A percentile compares a stretch with the other conserved stretches of the same genome.
phyloP scores from a whole-genome alignment of 2,797 vertebrate species.

The Austrolebias charrua region DNA sequence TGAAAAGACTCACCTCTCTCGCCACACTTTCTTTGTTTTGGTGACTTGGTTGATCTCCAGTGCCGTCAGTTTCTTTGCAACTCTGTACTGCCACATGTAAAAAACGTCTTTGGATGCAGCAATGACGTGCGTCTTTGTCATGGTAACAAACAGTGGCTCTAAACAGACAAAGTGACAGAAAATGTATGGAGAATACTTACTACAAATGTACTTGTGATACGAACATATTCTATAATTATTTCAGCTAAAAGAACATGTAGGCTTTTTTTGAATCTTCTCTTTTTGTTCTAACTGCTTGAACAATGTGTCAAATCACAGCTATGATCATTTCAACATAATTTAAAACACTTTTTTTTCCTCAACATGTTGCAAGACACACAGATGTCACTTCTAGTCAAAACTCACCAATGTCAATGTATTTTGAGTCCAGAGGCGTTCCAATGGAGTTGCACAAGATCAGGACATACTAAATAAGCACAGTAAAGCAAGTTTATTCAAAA shows the following conservation, averaged over 20 bases:
- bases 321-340: conserved; percentile 11
- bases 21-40: conserved; percentile 89
- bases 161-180: conserved; percentile 12
- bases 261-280: no score
- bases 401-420: conserved; percentile 97
- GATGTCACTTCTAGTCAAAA: conserved; percentile 1
- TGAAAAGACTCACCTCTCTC: conserved; percentile 86
- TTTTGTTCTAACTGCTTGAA: conserved; percentile 11
- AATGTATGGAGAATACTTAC: no score
- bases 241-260: not conserved
- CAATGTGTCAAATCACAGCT: conserved; percentile 19
- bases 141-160: conserved; percentile 94
- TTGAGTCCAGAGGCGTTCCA: conserved; percentile 95
- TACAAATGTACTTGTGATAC: no score
- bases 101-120: conserved; percentile 93
- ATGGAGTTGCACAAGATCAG: conserved; percentile 98
- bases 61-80: conserved; percentile 95
- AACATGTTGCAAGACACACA: not conserved
- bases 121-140: conserved; percentile 95
- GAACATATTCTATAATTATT: no score
- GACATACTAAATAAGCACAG: conserved; percentile 83
- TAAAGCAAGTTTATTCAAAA: conserved; percentile 3
- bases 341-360: not conserved
- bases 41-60: conserved; percentile 95
- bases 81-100: conserved; percentile 95